phyloP scores from a whole-genome alignment of 2,888 invertebrate species.

The Ecliptopera silaceata region DNA sequence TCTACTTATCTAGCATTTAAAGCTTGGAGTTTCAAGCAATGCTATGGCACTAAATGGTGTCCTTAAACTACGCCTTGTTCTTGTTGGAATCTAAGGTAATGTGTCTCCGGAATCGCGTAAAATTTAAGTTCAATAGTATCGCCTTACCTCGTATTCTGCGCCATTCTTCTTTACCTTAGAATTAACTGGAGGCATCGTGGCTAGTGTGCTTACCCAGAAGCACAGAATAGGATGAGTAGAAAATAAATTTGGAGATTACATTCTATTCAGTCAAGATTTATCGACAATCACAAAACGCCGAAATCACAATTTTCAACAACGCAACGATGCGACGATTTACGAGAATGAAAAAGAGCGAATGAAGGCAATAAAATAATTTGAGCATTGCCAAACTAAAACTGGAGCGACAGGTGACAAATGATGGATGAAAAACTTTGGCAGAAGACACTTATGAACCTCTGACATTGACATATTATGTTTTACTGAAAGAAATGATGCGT shows the following conservation, averaged over 20 bases:
- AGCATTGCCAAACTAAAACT: no score
- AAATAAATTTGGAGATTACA: slow-evolving; percentile 10
- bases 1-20: not conserved
- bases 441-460: not conserved
- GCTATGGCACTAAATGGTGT: not conserved
- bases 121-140: slow-evolving; percentile 25
- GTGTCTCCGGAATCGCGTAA: not conserved
- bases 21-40: not conserved
- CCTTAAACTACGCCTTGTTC: not conserved
- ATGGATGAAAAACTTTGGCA: not conserved
- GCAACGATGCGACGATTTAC: not conserved
- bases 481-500: no score
- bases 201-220: not conserved
- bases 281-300: slow-evolving; percentile 48
- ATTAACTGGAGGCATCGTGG: slow-evolving; percentile 75
- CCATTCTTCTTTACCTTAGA: slow-evolving; percentile 75
- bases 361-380: not conserved
- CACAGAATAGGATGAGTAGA: not conserved
- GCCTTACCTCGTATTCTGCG: slow-evolving; percentile 77
- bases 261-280: not conserved
- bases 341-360: not conserved
- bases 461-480: not conserved
- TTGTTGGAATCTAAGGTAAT: not conserved
- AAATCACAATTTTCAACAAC: slow-evolving; percentile 41
- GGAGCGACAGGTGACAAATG: not conserved